Base-by-base conservation (phyloP, 2,888 invertebrate genomes). In the Rhagonycha lutea region DNA sequence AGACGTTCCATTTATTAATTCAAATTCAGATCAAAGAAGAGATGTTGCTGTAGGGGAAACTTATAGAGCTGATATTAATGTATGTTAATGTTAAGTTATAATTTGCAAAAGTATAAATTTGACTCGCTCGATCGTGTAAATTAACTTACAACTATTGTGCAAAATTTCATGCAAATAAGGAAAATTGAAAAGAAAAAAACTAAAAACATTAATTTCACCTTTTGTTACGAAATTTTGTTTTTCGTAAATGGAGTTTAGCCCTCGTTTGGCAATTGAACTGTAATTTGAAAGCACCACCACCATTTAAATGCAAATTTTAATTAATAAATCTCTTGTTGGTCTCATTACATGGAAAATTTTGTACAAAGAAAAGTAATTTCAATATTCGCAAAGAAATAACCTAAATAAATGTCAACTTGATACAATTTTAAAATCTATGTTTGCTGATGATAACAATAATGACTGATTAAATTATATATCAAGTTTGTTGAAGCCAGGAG, bases 1-100 rank as follows among this genome's bases (percentile, higher is more conserved):
- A 82, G 92, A 92, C 80, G 89, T 91, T 70, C 89, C 91, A 0
- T 90, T 90, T 26, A 88, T 90, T 12, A 87, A 91, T 77, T 89
- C 90, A 4, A 89, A 89, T 75, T 87, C 89, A 14, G 86, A 88
- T 70, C 87, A 87, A 79, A 83, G 87, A 70, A 85, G 86, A 77
- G 88, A 88, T 77, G 83, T 88, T 24, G 82, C 86, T 79, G 74
- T 87, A 24, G 87, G 87, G 11, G 87, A 88, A 83, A 80, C 82
- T 47, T 84, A 85, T 77, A 85, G 86, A 73, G 84, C 87, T 68
- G 82, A 84, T 3, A 83, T 88, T 77, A 86, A 85, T 74, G 87
- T 88, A 84, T 81, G 83, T 81, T 65, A 29, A 47, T 72, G 28
- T 18, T 26, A 74, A n/a, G n/a, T 70, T 69, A 18, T 14, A 62